Evolutionary conservation across 2,888 invertebrate species (phyloP).

Genomic region (Catocala sponsa): DNA sequence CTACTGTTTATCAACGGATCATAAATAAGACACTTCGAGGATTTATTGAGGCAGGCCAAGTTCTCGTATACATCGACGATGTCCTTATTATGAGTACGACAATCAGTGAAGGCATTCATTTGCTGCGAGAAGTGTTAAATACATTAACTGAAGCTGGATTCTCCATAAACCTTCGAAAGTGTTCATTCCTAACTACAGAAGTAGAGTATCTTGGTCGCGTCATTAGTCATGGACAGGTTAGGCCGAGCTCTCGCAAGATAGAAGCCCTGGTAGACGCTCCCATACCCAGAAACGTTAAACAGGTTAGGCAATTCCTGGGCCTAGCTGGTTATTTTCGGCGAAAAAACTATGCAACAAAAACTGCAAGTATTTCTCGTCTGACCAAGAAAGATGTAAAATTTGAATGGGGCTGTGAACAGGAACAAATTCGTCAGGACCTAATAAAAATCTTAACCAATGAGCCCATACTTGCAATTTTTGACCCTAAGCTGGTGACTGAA

Average conservation of each 20-base stretch:
- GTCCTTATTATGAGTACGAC: conserved; percentile 6
- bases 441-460: conserved; percentile 27
- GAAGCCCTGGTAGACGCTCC: too few relatives aligned
- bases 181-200: too few relatives aligned
- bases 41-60: neutral
- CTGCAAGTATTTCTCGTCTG: neutral
- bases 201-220: too few relatives aligned
- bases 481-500: conserved; percentile 30
- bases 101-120: conserved; percentile 2
- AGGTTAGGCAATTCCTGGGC: too few relatives aligned
- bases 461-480: conserved; percentile 14
- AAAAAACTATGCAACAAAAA: too few relatives aligned
- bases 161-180: conserved; percentile 34
- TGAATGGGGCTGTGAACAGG: conserved; percentile 20
- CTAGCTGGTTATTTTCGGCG: too few relatives aligned
- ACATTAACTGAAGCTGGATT: conserved; percentile 35
- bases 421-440: conserved; percentile 17
- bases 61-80: conserved; percentile 11
- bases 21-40: conserved; percentile 1
- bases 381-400: neutral
- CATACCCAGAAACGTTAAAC: too few relatives aligned
- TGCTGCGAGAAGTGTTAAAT: conserved; percentile 7
- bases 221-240: too few relatives aligned
- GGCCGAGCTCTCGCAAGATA: too few relatives aligned
- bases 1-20: conserved; percentile 4